Conservation (phyloP, 2,113 vertebrate genomes). For the Steatornis caripensis region DNA sequence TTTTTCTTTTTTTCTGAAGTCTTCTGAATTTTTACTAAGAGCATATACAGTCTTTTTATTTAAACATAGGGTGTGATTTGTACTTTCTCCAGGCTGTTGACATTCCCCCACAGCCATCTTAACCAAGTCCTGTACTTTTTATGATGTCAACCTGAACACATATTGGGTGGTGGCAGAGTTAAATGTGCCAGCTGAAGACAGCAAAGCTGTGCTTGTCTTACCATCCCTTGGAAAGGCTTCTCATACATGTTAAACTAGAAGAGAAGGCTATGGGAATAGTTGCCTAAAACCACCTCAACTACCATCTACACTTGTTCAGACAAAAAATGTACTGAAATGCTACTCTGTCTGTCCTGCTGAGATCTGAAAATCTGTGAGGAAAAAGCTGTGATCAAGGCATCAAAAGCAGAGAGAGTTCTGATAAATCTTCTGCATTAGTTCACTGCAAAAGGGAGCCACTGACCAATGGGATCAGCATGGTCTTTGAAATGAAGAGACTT, state of each 20-base stretch:
- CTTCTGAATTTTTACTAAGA: not conserved
- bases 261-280: not conserved
- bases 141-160: not conserved
- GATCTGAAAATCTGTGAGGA: not conserved
- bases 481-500: not conserved
- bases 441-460: not conserved
- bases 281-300: not conserved
- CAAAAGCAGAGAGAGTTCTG: not conserved
- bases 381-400: not conserved
- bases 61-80: not conserved
- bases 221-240: not conserved
- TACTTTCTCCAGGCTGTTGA: not conserved
- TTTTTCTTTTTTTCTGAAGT: not conserved
- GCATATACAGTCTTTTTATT: not conserved
- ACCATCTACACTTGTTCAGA: not conserved
- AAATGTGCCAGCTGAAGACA: not conserved
- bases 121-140: not conserved
- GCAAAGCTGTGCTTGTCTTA: not conserved
- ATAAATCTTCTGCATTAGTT: not conserved
- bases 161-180: too few relatives aligned
- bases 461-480: not conserved
- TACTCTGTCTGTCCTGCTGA: not conserved
- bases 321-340: not conserved
- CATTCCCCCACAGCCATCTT: not conserved
- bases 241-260: not conserved